Evolutionary conservation across 2,113 vertebrate species (phyloP).

Genomic region (Sebastes schlegelii): DNA sequence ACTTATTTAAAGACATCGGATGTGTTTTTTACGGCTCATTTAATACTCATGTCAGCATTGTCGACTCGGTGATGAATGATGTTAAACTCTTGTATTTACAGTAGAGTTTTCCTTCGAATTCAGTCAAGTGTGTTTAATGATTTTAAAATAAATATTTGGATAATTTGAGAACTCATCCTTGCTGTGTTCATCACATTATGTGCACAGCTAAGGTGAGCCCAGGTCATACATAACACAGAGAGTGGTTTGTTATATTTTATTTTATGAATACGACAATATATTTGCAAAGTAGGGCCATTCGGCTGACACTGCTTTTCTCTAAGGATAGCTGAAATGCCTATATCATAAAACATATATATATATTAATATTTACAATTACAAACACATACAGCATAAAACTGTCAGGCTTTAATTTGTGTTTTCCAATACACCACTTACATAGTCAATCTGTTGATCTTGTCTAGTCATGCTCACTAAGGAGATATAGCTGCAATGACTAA

Average conservation of each 20-base stretch:
- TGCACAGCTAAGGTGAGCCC: not conserved
- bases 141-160: conserved; percentile 31
- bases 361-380: not conserved
- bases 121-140: conserved; percentile 29
- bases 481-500: not conserved
- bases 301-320: not conserved
- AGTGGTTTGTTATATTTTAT: not conserved
- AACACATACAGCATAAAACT: conserved; percentile 5
- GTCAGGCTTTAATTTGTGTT: not conserved
- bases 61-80: conserved; percentile 48
- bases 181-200: not conserved
- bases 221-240: not conserved
- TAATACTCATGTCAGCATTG: conserved; percentile 59
- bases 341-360: not conserved
- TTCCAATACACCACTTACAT: not conserved
- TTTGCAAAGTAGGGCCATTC: not conserved
- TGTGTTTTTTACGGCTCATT: conserved; percentile 65
- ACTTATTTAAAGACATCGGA: conserved; percentile 51
- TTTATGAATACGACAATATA: not conserved
- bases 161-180: conserved; percentile 22
- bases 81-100: conserved; percentile 21
- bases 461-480: conserved; percentile 16
- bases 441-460: conserved; percentile 27
- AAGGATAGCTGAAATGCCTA: not conserved
- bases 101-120: conserved; percentile 30